Evolutionary conservation across 2,888 invertebrate genomes (phyloP).

Genomic region (Lasioglossum lativentre): DNA sequence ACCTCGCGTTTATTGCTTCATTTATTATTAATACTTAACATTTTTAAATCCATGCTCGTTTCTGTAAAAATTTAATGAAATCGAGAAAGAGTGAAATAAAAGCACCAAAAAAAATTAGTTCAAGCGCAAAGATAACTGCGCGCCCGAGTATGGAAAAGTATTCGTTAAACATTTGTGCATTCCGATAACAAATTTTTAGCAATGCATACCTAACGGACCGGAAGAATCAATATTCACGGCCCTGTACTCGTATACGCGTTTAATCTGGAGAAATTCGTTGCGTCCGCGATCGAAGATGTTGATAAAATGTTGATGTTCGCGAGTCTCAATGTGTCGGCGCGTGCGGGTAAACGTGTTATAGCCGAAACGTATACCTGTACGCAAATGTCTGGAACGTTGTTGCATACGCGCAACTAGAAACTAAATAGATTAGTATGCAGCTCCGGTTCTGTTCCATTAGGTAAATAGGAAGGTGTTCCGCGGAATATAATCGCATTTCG

Average conservation of each 20-base stretch:
- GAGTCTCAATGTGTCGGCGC: neutral
- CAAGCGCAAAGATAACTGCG: too few relatives aligned
- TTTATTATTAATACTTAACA: neutral
- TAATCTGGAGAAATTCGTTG: conserved; percentile 51
- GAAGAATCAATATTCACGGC: conserved; percentile 71
- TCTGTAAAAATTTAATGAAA: neutral
- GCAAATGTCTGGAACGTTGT: conserved; percentile 1
- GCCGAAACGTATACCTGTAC: conserved; percentile 13
- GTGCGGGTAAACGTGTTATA: conserved; percentile 31
- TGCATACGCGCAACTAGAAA: conserved; percentile 24
- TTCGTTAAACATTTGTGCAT: conserved; percentile 30
- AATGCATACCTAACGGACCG: conserved; percentile 7
- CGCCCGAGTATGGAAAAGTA: too few relatives aligned
- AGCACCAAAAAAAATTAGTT: too few relatives aligned
- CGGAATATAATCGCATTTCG: conserved; percentile 23
- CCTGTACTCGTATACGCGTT: conserved; percentile 37
- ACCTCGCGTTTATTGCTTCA: neutral
- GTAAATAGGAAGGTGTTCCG: conserved; percentile 30
- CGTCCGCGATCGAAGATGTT: conserved; percentile 39
- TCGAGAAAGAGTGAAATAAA: conserved; percentile 3
- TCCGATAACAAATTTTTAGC: conserved; percentile 22
- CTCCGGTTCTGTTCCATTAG: conserved; percentile 31
- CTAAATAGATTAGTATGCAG: conserved; percentile 43
- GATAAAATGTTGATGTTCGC: conserved; percentile 48
- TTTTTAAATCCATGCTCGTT: neutral